These are phyloP conservation scores for Parasteatoda tepidariorum DNA, from an alignment of 1,140 invertebrate species.

Conservation along the genomic window DNA sequence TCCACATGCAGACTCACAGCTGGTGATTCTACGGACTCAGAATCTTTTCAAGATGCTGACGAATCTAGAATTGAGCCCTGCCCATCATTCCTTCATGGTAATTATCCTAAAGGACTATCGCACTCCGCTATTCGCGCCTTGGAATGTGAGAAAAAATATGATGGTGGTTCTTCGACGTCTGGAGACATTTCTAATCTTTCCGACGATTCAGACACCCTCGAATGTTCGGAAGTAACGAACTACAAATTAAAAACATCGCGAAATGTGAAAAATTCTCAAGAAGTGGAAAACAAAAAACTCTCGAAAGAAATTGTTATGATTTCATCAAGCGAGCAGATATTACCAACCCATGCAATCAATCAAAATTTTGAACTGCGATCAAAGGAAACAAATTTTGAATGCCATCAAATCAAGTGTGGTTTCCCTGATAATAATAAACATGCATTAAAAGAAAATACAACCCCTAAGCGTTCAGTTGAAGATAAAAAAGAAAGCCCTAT, in stretches of 20 bases:
- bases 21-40: slow-evolving; percentile 48
- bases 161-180: slow-evolving; percentile 27
- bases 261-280: neutral
- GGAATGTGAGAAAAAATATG: slow-evolving; percentile 40
- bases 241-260: slow-evolving; percentile 8
- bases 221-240: neutral
- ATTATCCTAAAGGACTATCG: neutral
- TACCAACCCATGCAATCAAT: too few relatives aligned
- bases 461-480: too few relatives aligned
- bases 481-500: too few relatives aligned
- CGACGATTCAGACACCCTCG: slow-evolving; percentile 35
- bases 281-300: too few relatives aligned
- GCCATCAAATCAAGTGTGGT: too few relatives aligned
- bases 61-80: slow-evolving; percentile 12
- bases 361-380: too few relatives aligned
- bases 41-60: slow-evolving; percentile 49
- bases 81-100: slow-evolving; percentile 35
- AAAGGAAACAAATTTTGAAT: too few relatives aligned
- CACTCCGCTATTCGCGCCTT: neutral
- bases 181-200: slow-evolving; percentile 48
- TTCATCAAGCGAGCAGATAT: too few relatives aligned
- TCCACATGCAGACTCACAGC: slow-evolving; percentile 40
- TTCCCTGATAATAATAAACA: too few relatives aligned
- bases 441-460: too few relatives aligned
- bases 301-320: too few relatives aligned